A percentile compares a stretch with the other conserved stretches of the same genome.
Evolutionary conservation across 2,797 vertebrate species (phyloP).

Genomic region (Gymnoscopelus microlampas): DNA sequence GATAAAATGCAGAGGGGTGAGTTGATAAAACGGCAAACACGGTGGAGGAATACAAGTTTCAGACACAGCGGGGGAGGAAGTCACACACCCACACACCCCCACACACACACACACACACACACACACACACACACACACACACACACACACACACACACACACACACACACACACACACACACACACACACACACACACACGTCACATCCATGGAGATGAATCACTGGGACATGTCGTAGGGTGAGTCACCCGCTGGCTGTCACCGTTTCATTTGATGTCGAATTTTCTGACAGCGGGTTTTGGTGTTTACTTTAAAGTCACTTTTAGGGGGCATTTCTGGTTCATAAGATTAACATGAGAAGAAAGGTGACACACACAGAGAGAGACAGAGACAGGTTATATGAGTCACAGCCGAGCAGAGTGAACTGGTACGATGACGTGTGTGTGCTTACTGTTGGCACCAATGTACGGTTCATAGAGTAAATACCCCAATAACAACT

Average conservation of each 20-base stretch:
- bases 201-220: constrained; percentile 42
- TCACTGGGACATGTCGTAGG: constrained; percentile 32
- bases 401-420: neutral
- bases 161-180: constrained; percentile 17
- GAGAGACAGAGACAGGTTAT: constrained; percentile 17
- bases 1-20: constrained; percentile 26
- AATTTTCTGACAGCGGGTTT: constrained; percentile 25
- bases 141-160: constrained; percentile 17
- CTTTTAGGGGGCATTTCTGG: constrained; percentile 13
- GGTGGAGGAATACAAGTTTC: constrained; percentile 27
- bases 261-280: constrained; percentile 13
- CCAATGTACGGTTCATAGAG: too few species aligned
- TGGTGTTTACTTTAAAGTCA: neutral
- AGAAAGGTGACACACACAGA: neutral
- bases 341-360: constrained; percentile 7
- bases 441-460: too few species aligned
- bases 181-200: constrained; percentile 21
- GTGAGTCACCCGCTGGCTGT: constrained; percentile 36
- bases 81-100: neutral
- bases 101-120: constrained; percentile 20
- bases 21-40: constrained; percentile 49
- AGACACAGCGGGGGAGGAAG: constrained; percentile 25
- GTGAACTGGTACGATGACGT: too few species aligned
- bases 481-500: too few species aligned
- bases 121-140: constrained; percentile 22